These are phyloP conservation scores for Sphaerophoria taeniata DNA, from an alignment of 2,888 invertebrate genomes.

Conservation along the genomic window DNA sequence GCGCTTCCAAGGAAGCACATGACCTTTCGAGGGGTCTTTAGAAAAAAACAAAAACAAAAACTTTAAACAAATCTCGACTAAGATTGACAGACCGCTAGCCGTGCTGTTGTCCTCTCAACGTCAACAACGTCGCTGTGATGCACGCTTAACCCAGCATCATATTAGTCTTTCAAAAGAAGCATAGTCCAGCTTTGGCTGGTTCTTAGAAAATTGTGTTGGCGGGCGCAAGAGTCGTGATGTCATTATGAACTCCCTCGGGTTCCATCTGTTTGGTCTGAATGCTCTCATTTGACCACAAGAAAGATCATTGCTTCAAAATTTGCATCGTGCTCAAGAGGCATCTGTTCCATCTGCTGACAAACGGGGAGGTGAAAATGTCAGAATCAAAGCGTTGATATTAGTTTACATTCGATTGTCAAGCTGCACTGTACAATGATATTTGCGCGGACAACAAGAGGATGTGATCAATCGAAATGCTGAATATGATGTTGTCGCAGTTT, in stretches of 20 bases:
- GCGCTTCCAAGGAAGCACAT: constrained; percentile 52
- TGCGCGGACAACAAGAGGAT: constrained; percentile 44
- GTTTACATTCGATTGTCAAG: constrained; percentile 52
- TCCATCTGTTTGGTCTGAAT: constrained; percentile 29
- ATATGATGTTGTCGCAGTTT: constrained; percentile 28
- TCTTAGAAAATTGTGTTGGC: constrained; percentile 48
- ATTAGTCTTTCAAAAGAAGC: constrained; percentile 1
- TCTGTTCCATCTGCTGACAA: background rate
- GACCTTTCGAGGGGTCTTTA: constrained; percentile 61
- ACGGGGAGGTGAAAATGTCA: background rate
- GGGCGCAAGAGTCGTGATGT: constrained; percentile 58
- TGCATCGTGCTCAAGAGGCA: constrained; percentile 26
- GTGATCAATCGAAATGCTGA: constrained; percentile 58
- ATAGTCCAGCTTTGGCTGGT: constrained; percentile 34
- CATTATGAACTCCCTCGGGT: constrained; percentile 25
- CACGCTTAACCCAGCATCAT: constrained; percentile 35
- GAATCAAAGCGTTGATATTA: constrained; percentile 20
- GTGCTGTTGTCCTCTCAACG: constrained; percentile 3
- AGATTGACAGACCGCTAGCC: constrained; percentile 45
- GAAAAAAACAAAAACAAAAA: no score
- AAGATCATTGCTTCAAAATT: constrained; percentile 38
- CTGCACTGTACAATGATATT: constrained; percentile 41
- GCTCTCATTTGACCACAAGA: constrained; percentile 41
- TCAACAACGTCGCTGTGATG: constrained; percentile 24
- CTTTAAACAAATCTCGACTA: constrained; percentile 36